A percentile compares a stretch with the other conserved stretches of the same genome.
phyloP scores from a whole-genome alignment of 2,888 invertebrate genomes.

The Campoplex nolae region DNA sequence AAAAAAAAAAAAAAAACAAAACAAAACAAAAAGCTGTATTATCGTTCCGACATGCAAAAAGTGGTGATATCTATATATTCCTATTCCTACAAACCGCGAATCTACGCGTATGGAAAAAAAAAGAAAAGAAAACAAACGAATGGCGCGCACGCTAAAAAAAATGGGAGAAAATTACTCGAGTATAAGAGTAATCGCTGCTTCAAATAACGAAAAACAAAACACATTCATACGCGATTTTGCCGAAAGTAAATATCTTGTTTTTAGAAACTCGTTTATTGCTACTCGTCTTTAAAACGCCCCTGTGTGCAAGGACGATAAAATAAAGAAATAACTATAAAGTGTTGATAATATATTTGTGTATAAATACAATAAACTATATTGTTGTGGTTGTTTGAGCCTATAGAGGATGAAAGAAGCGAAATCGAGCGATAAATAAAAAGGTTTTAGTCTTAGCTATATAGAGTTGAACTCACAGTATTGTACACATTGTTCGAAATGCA shows the following conservation, averaged over 20 bases:
- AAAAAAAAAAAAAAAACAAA: constrained; percentile 41
- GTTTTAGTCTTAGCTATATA: constrained; percentile 67
- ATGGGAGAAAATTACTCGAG: constrained; percentile 49
- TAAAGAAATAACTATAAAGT: constrained; percentile 42
- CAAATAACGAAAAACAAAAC: constrained; percentile 58
- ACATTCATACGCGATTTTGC: constrained; percentile 67
- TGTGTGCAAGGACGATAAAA: constrained; percentile 3
- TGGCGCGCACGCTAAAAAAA: constrained; percentile 12
- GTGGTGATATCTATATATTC: constrained; percentile 56
- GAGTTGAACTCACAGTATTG: constrained; percentile 76
- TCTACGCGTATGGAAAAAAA: constrained; percentile 50
- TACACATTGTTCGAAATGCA: constrained; percentile 73
- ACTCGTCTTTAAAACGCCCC: constrained; percentile 23
- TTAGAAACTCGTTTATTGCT: constrained; percentile 37
- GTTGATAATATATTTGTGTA: constrained; percentile 69
- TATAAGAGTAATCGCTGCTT: constrained; percentile 42
- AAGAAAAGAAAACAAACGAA: constrained; percentile 12
- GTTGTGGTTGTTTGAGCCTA: constrained; percentile 64
- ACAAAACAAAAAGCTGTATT: constrained; percentile 56
- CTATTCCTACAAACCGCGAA: constrained; percentile 52
- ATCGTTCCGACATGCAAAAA: constrained; percentile 47
- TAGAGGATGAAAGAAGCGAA: constrained; percentile 53
- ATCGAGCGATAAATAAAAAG: constrained; percentile 49
- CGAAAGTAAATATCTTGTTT: constrained; percentile 55
- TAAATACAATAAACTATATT: constrained; percentile 66